phyloP scores from a whole-genome alignment of 2,888 invertebrate species.

The Epistrophella euchroma region DNA sequence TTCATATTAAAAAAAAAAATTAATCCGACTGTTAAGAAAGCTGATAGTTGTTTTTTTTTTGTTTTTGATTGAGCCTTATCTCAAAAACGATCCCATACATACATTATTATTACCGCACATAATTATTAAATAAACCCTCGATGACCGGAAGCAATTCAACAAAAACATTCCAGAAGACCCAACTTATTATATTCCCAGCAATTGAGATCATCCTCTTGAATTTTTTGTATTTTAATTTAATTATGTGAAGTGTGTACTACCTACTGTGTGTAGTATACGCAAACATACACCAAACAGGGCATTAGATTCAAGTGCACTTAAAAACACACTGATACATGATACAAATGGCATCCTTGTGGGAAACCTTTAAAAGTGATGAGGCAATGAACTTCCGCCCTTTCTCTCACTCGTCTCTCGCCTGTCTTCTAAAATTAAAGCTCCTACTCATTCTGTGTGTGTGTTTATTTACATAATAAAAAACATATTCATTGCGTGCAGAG shows the following conservation, averaged over 20 bases:
- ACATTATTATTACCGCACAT: background rate
- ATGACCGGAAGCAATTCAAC: constrained; percentile 18
- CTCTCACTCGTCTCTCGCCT: background rate
- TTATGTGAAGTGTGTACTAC: constrained; percentile 22
- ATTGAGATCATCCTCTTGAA: constrained; percentile 13
- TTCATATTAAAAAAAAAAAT: no score
- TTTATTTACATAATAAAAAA: constrained; percentile 19
- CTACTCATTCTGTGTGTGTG: background rate
- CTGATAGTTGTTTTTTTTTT: no score
- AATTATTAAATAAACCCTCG: constrained; percentile 6
- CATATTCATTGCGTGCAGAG: constrained; percentile 29
- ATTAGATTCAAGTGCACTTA: constrained; percentile 37
- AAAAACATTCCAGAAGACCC: background rate
- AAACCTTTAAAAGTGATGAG: constrained; percentile 29
- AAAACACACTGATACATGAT: constrained; percentile 40
- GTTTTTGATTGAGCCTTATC: no score
- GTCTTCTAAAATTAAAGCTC: constrained; percentile 9
- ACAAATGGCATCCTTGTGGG: constrained; percentile 36
- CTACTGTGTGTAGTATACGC: background rate
- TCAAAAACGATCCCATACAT: no score
- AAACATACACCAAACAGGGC: background rate
- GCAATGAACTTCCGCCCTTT: constrained; percentile 24
- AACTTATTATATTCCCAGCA: background rate
- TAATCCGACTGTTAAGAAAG: no score
- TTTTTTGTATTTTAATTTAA: constrained; percentile 26